Conservation (phyloP, 1,140 invertebrate genomes). For the Aphidius ervi region DNA sequence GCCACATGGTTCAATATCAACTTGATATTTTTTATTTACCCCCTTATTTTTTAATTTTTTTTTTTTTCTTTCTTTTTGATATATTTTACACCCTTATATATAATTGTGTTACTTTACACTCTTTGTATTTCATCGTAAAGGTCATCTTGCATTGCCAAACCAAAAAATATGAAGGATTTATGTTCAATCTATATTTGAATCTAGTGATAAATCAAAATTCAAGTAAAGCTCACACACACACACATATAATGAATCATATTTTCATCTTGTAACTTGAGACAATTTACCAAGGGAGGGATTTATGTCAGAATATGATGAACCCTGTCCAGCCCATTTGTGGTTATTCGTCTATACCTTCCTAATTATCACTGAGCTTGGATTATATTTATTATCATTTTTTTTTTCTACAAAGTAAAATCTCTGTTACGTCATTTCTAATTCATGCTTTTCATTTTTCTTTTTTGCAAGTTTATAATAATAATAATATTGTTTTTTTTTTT, state of each 20-base stretch:
- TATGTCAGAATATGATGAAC: conserved; percentile 33
- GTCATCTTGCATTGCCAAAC: neutral
- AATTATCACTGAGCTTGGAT: conserved; percentile 31
- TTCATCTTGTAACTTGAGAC: conserved; percentile 35
- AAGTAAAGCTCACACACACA: conserved; percentile 10
- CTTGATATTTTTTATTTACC: conserved; percentile 10
- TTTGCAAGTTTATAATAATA: no score
- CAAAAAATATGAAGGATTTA: conserved; percentile 25
- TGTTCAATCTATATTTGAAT: conserved; percentile 18
- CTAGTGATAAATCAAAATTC: conserved; percentile 22
- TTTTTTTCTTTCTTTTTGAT: neutral
- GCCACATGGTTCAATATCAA: conserved; percentile 9
- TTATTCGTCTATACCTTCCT: conserved; percentile 16
- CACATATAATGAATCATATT: conserved; percentile 30
- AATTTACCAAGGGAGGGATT: conserved; percentile 34
- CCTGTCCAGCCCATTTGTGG: conserved; percentile 21
- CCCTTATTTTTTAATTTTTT: conserved; percentile 7
- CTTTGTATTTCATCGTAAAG: neutral
- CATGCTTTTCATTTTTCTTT: no score
- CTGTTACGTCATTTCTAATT: no score
- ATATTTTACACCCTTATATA: conserved; percentile 5
- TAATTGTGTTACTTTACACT: conserved; percentile 1
- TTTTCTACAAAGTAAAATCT: no score
- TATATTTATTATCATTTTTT: neutral
- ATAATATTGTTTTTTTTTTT: no score